Percentiles rank a stretch among this genome's conserved stretches.
These are phyloP conservation scores for Nycticryphes semicollaris DNA, from an alignment of 2,113 vertebrate species.

Conservation along the genomic window DNA sequence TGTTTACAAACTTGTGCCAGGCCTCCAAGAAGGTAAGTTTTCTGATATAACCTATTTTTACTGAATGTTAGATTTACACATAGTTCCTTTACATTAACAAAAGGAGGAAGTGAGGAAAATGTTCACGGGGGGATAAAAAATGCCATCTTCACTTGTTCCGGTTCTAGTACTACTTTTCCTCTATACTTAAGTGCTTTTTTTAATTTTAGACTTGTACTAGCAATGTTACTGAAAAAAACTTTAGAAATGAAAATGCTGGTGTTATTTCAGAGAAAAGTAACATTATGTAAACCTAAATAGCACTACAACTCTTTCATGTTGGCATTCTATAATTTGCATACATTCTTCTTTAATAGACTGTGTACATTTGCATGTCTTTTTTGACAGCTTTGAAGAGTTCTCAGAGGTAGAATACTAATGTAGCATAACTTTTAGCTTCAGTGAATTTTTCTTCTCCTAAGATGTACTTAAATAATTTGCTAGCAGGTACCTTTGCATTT, in stretches of 20 bases:
- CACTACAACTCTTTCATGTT: neutral
- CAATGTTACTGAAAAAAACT: neutral
- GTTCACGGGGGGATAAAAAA: neutral
- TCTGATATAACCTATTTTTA: neutral
- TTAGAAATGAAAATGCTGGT: neutral
- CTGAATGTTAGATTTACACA: neutral
- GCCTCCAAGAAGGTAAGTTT: conserved; percentile 92
- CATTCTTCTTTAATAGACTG: neutral
- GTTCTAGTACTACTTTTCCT: neutral
- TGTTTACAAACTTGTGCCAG: conserved; percentile 95
- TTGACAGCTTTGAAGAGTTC: neutral
- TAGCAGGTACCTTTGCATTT: neutral
- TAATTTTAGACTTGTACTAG: neutral
- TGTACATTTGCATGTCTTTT: neutral
- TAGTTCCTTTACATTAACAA: neutral
- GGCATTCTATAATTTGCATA: neutral
- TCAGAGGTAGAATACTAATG: neutral
- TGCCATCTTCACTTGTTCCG: neutral
- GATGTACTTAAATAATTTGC: neutral
- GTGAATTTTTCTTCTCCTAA: neutral
- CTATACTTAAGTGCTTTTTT: neutral
- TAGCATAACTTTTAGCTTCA: neutral
- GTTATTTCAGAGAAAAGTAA: neutral
- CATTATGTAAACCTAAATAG: neutral
- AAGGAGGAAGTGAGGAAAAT: neutral